Conservation (phyloP, 2,113 vertebrate genomes). For the Dryoscopus gambensis region DNA sequence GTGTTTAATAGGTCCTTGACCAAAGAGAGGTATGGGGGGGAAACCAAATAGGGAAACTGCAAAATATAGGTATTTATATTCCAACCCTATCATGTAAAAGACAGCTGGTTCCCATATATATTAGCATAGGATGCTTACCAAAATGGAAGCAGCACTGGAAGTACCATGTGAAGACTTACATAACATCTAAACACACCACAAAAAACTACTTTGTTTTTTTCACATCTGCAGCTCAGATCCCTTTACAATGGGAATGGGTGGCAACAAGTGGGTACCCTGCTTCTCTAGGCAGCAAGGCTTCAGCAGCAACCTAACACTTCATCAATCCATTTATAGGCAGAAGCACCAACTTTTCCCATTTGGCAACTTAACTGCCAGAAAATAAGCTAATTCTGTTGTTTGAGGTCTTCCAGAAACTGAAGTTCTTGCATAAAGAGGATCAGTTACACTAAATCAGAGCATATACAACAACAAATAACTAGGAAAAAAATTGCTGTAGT, state of each 20-base stretch:
- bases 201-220: not conserved
- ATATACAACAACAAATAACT: not conserved
- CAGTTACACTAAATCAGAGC: not conserved
- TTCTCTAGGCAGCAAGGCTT: not conserved
- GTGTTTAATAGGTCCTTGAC: not conserved
- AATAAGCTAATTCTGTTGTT: not conserved
- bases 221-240: not conserved
- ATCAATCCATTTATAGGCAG: not conserved
- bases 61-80: not conserved
- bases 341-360: not conserved
- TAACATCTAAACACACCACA: not conserved
- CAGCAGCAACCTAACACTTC: not conserved
- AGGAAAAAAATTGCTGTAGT: not conserved
- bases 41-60: not conserved
- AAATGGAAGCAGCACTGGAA: not conserved
- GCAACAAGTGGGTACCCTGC: not conserved
- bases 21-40: fast-evolving
- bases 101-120: not conserved
- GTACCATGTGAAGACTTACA: not conserved
- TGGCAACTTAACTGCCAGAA: not conserved
- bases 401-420: not conserved
- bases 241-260: not conserved
- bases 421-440: not conserved
- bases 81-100: not conserved
- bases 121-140: not conserved